These are phyloP conservation scores for Pseudonaja textilis DNA, from an alignment of 2,113 vertebrate genomes.

Conservation along the genomic window DNA sequence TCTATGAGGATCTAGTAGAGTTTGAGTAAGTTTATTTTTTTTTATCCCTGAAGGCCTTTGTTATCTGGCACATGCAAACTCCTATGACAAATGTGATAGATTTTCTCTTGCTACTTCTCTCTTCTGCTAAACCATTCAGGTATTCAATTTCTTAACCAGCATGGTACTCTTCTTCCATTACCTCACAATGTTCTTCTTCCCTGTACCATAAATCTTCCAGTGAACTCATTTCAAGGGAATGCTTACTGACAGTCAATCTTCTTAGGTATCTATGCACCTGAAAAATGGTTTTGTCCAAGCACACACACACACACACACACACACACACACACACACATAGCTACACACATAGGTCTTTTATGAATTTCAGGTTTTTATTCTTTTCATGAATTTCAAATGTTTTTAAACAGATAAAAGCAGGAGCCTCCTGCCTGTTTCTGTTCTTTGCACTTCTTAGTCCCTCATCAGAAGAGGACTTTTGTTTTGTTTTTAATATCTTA, in stretches of 20 bases:
- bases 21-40: neutral
- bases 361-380: neutral
- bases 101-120: neutral
- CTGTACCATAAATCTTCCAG: neutral
- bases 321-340: neutral
- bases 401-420: neutral
- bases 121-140: neutral
- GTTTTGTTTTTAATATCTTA: neutral
- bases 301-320: neutral
- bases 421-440: neutral
- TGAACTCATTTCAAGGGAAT: neutral
- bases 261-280: neutral
- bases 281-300: neutral
- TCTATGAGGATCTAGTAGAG: neutral
- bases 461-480: neutral
- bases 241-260: neutral
- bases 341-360: neutral
- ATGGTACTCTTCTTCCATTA: neutral
- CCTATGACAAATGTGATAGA: neutral
- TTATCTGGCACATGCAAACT: neutral
- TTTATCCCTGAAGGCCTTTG: neutral
- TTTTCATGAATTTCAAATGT: neutral
- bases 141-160: neutral
- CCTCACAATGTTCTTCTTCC: neutral
- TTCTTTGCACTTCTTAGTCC: neutral